Percentiles rank a stretch among this genome's conserved stretches.
Conservation (phyloP, 2,888 invertebrate genomes). For the Xylophagus ater region DNA sequence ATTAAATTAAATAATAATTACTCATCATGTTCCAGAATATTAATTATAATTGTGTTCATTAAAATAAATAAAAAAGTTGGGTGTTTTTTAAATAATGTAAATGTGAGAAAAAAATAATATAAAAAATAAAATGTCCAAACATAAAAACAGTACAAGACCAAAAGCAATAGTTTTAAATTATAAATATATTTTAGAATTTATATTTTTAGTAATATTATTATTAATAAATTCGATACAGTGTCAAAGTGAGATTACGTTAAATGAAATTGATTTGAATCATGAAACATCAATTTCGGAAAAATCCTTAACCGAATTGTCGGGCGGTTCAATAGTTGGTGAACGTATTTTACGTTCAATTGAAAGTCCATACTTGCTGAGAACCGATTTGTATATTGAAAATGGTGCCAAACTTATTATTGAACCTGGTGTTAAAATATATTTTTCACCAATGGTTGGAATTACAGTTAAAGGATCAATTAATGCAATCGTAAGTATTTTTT, state of each 20-base stretch:
- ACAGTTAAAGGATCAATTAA: conserved; percentile 80
- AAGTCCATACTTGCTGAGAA: conserved; percentile 67
- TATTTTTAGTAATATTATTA: neutral
- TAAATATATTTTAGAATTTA: no score
- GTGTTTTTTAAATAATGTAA: no score
- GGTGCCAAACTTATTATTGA: conserved; percentile 75
- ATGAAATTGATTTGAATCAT: conserved; percentile 14
- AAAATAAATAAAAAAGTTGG: no score
- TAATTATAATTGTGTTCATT: no score
- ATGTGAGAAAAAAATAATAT: no score
- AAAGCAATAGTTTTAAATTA: neutral
- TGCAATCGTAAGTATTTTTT: conserved; percentile 65
- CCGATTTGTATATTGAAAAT: conserved; percentile 67
- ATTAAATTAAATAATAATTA: no score
- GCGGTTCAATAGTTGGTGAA: conserved; percentile 34
- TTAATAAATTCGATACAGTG: neutral
- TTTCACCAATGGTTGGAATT: conserved; percentile 87
- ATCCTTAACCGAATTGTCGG: conserved; percentile 28
- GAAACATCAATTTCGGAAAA: neutral
- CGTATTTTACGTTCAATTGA: conserved; percentile 34
- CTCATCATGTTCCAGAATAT: no score
- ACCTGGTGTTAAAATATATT: conserved; percentile 79
- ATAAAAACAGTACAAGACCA: no score
- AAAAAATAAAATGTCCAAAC: conserved; percentile 10
- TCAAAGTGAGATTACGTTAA: conserved; percentile 11